phyloP scores from a whole-genome alignment of 2,888 invertebrate genomes.

The Cybosia mesomella region DNA sequence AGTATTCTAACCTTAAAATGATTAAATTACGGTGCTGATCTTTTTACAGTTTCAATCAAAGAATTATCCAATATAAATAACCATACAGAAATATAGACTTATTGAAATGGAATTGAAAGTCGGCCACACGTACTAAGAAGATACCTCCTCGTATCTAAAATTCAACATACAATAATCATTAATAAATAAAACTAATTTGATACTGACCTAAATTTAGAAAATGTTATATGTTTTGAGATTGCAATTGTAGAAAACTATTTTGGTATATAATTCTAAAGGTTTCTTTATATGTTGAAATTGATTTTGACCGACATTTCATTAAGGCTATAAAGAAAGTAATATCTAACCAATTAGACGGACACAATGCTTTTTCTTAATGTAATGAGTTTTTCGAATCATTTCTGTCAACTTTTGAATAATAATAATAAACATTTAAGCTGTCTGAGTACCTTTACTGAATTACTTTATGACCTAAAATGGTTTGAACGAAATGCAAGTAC shows the following conservation, averaged over 20 bases:
- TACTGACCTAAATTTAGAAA: not conserved
- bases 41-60: not conserved
- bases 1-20: not conserved
- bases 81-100: not conserved
- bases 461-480: not conserved
- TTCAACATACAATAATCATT: not conserved
- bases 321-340: not conserved
- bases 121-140: not conserved
- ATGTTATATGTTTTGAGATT: not conserved
- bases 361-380: not conserved
- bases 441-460: too few relatives aligned
- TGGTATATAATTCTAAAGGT: not conserved
- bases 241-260: slow-evolving; percentile 3
- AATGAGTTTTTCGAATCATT: not conserved
- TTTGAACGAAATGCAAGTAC: not conserved
- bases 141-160: too few relatives aligned
- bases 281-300: not conserved
- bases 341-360: slow-evolving; percentile 1
- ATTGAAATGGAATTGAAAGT: not conserved
- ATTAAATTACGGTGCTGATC: not conserved
- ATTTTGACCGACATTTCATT: not conserved
- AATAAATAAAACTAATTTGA: not conserved
- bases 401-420: not conserved
- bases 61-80: not conserved
- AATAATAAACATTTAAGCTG: not conserved